Evolutionary conservation across 1,140 invertebrate species (phyloP).

Genomic region (Colletes gigas): DNA sequence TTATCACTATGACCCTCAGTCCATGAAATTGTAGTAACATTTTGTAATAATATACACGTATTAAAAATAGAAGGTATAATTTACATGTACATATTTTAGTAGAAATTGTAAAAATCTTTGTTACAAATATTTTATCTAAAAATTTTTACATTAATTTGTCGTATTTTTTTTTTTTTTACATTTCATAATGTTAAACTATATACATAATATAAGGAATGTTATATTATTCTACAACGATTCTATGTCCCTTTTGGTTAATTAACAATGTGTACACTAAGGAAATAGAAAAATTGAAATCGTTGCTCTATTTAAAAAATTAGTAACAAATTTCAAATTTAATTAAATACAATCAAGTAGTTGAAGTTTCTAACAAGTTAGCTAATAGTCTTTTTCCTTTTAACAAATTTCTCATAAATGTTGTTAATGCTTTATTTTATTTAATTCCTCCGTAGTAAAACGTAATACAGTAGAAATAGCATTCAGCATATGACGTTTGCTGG

Average conservation of each 20-base stretch:
- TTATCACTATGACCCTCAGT: neutral
- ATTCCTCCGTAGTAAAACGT: constrained; percentile 88
- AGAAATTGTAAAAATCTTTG: neutral
- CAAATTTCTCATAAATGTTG: too few relatives aligned
- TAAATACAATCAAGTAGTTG: too few relatives aligned
- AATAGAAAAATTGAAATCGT: neutral
- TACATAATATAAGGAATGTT: constrained; percentile 16
- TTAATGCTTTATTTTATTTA: constrained; percentile 81
- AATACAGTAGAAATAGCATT: constrained; percentile 94
- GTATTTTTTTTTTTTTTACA: neutral
- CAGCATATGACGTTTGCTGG: constrained; percentile 90
- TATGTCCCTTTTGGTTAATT: neutral
- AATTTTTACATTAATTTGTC: neutral
- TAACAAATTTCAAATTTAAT: neutral
- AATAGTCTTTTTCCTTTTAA: too few relatives aligned
- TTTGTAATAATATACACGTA: constrained; percentile 2
- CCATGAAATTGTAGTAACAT: neutral
- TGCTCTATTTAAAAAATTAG: neutral
- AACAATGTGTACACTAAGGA: neutral
- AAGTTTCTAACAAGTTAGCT: too few relatives aligned
- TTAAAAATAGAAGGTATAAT: constrained; percentile 3
- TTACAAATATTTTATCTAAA: neutral
- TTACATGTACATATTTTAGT: neutral
- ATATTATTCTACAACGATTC: neutral
- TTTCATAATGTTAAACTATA: neutral